Conservation (phyloP, 2,797 vertebrate species). For the Coregonus sp. region DNA sequence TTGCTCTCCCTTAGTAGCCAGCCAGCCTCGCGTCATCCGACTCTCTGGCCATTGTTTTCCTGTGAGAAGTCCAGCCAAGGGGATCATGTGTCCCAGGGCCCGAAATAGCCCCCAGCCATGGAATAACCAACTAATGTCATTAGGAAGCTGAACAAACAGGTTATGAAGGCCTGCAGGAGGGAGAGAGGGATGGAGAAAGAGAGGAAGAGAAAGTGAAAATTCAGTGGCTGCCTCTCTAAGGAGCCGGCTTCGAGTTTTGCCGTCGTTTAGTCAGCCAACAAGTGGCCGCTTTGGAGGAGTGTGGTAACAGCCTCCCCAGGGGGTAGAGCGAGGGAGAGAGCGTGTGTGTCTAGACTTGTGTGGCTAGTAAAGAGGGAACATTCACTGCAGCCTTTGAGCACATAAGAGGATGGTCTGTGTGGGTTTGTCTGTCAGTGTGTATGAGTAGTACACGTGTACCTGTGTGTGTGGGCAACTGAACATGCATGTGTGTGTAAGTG, state of each 20-base stretch:
- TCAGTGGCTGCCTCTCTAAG: conserved; percentile 15
- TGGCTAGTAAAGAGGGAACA: background rate
- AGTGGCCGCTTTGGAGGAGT: conserved; percentile 26
- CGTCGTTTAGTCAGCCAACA: conserved; percentile 30
- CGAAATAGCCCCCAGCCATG: conserved; percentile 40
- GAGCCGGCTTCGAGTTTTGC: conserved; percentile 12
- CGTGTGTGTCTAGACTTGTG: background rate
- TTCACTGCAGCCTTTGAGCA: background rate
- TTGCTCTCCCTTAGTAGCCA: background rate
- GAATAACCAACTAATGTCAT: conserved; percentile 57
- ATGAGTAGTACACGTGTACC: background rate
- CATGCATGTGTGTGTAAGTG: background rate
- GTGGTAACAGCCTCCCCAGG: conserved; percentile 19
- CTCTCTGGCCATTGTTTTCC: conserved; percentile 39
- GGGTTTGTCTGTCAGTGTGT: background rate
- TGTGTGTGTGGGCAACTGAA: background rate
- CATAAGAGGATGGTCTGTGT: background rate
- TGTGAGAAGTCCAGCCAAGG: conserved; percentile 28
- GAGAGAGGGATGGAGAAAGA: background rate
- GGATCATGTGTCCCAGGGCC: conserved; percentile 44
- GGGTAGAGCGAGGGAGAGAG: background rate
- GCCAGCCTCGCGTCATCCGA: conserved; percentile 32
- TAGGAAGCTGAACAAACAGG: conserved; percentile 47
- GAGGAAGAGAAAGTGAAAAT: background rate
- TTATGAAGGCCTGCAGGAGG: conserved; percentile 24